Base-by-base conservation (phyloP, 2,113 vertebrate species). In the Callipepla californica region DNA sequence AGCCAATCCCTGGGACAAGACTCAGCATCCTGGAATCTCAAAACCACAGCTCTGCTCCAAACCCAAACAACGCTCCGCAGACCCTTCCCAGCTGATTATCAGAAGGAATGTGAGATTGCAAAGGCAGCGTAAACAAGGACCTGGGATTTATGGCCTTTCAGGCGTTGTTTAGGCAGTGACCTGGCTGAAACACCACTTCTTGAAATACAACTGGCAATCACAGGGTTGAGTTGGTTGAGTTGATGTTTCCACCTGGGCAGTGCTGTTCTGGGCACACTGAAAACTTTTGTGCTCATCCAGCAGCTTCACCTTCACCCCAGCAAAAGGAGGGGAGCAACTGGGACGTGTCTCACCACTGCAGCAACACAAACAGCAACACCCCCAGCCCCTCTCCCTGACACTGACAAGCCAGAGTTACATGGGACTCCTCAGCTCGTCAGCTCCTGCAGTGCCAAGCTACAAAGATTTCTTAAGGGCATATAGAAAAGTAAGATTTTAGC, bases 1-100 rank as follows among this genome's bases (percentile, higher is more conserved):
- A 95, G 93, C 59, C 59, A 20, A 59, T 77, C 85, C 68, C 79
- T 70, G 50, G 58, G 68, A 90, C 2, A 0, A 94, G 82, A 90
- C 68, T 93, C 92, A 94, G 87, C 82, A 94, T 78, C 94, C 68
- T 83, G 90, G 90, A 96, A 94, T 93, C 92, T 85, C 57, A 91
- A 96, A 96, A 94, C 93, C 93, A 89, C 93, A 96, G 79, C 76
- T 38, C 59, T 88, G 72, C 75, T 94, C 76, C 76, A 92, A 94
- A 95, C 72, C 90, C 92, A 96, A 95, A 96, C 92, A 96, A 94
- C 1, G 1, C 61, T 93, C 38, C 42, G 34, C 72, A 78, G 86
- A 53, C 76, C 68, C 61, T 67, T 74, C 76, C 76, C 30, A 2
- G 50, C 76, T 59, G 76, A 93, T 92, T 50, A 91, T 90, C 74